These are phyloP conservation scores for Cyclopterus lumpus DNA, from an alignment of 2,797 vertebrate genomes.

Conservation along the genomic window DNA sequence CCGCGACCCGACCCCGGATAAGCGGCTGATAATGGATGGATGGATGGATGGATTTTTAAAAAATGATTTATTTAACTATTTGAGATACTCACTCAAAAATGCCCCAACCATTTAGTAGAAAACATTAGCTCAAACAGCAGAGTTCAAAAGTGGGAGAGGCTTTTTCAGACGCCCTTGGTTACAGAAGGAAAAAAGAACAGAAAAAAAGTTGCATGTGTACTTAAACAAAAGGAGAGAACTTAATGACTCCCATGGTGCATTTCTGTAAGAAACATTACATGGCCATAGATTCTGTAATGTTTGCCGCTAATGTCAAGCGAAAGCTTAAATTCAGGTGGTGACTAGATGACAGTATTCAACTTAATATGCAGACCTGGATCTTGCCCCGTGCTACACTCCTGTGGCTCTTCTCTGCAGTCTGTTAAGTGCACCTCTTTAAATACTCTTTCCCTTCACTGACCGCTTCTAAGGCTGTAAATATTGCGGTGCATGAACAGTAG, in stretches of 20 bases:
- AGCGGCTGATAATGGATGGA: too few relatives aligned
- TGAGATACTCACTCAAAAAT: background rate
- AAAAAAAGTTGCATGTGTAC: too few relatives aligned
- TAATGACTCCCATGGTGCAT: background rate
- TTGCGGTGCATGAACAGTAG: background rate
- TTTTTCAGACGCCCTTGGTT: background rate
- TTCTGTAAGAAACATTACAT: background rate
- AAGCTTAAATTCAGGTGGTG: background rate
- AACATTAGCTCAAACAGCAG: background rate
- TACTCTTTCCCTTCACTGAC: background rate
- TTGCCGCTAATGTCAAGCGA: background rate
- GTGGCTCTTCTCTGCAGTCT: conserved; percentile 48
- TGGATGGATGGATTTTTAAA: too few relatives aligned
- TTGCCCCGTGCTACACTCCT: conserved; percentile 20
- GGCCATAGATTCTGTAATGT: background rate
- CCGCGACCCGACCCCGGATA: too few relatives aligned
- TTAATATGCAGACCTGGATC: conserved; percentile 40
- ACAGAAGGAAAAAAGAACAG: background rate
- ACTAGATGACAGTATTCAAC: background rate
- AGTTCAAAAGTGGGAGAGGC: conserved; percentile 10
- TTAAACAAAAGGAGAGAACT: background rate
- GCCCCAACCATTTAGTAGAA: background rate
- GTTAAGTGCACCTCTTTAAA: background rate
- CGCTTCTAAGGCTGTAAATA: background rate
- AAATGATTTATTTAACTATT: background rate